phyloP scores from a whole-genome alignment of 2,113 vertebrate species.

The Andinoacara biseriatus region DNA sequence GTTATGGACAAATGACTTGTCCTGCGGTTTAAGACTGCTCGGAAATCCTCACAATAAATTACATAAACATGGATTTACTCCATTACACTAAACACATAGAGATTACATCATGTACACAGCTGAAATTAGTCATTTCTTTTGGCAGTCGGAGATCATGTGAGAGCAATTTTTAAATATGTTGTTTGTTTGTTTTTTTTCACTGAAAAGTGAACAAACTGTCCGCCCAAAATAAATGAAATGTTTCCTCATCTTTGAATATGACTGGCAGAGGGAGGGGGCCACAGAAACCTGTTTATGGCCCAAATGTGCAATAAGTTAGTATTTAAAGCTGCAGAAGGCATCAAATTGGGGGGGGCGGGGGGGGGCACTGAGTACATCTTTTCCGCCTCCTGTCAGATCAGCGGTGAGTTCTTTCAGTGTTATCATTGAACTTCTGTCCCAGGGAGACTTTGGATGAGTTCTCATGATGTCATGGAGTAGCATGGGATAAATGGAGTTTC shows the following conservation, averaged over 20 bases:
- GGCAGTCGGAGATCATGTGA: not conserved
- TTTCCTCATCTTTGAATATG: not conserved
- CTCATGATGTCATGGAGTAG: no score
- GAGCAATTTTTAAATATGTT: not conserved
- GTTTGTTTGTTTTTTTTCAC: not conserved
- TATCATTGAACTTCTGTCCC: no score
- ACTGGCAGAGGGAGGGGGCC: not conserved
- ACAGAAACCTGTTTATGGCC: not conserved
- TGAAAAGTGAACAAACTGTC: not conserved
- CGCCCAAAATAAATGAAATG: not conserved
- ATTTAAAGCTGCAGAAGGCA: not conserved
- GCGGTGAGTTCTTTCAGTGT: no score
- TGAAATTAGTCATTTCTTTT: not conserved
- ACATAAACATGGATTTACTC: constrained; percentile 3
- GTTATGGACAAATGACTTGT: constrained; percentile 1
- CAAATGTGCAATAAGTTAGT: not conserved
- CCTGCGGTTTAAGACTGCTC: not conserved
- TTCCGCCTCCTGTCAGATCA: no score
- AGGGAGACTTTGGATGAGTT: no score
- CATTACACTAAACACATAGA: not conserved
- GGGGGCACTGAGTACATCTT: no score
- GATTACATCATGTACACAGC: not conserved
- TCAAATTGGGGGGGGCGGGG: not conserved
- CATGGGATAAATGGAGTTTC: not conserved
- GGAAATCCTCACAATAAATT: constrained; percentile 1